Evolutionary conservation across 2,888 invertebrate genomes (phyloP).

Genomic region (Melolontha melolontha): DNA sequence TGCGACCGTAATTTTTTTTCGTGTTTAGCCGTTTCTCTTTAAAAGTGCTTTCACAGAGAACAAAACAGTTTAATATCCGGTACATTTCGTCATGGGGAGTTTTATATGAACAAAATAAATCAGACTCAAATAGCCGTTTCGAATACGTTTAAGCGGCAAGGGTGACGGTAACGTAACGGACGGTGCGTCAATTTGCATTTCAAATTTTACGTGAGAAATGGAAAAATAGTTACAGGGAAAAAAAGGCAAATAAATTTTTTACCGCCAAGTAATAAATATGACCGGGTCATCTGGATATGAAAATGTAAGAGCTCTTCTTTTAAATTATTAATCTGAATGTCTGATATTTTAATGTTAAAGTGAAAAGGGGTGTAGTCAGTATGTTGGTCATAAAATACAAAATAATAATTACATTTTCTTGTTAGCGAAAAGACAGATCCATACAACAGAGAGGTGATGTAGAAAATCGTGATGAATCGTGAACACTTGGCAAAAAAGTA

Average conservation of each 20-base stretch:
- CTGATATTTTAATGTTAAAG: no score
- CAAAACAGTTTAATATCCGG: slow-evolving; percentile 38
- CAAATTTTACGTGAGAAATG: slow-evolving; percentile 25
- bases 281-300: background rate
- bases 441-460: no score
- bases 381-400: no score
- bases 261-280: slow-evolving; percentile 21
- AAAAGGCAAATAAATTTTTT: slow-evolving; percentile 14
- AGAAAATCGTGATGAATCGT: no score
- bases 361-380: no score
- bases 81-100: slow-evolving; percentile 33
- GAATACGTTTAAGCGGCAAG: slow-evolving; percentile 22
- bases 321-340: background rate
- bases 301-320: background rate
- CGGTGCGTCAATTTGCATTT: slow-evolving; percentile 31
- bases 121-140: slow-evolving; percentile 23
- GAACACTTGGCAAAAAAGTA: no score
- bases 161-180: slow-evolving; percentile 13
- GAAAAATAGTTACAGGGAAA: slow-evolving; percentile 2
- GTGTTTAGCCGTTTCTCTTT: slow-evolving; percentile 21
- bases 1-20: slow-evolving; percentile 28
- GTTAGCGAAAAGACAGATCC: no score
- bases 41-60: slow-evolving; percentile 2
- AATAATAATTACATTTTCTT: no score
- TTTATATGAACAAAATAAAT: slow-evolving; percentile 35